phyloP scores from a whole-genome alignment of 1,140 invertebrate species.

The Drosophila kepulauana region DNA sequence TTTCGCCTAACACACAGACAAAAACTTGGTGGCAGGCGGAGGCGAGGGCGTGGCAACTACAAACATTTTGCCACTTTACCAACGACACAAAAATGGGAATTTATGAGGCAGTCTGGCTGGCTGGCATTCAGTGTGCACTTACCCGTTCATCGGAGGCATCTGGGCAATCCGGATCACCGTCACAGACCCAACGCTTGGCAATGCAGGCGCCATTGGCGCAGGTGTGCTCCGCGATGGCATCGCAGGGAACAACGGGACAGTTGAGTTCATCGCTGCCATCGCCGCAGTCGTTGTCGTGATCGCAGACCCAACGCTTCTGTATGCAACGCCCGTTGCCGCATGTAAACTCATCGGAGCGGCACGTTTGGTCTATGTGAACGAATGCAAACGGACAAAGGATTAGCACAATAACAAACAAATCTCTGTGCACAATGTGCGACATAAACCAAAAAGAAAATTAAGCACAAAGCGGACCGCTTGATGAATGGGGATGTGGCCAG shows the following conservation, averaged over 20 bases:
- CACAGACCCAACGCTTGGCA: constrained; percentile 91
- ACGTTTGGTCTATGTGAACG: constrained; percentile 89
- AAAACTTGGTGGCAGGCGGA: not conserved
- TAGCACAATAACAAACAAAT: constrained; percentile 13
- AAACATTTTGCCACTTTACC: constrained; percentile 32
- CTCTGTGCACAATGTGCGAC: constrained; percentile 3
- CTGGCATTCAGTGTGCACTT: constrained; percentile 67
- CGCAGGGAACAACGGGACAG: constrained; percentile 90
- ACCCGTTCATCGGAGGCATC: constrained; percentile 93
- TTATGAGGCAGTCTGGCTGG: constrained; percentile 49
- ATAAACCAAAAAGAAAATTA: constrained; percentile 48
- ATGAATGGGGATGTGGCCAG: constrained; percentile 41
- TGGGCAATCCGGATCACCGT: constrained; percentile 93
- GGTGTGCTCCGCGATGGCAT: constrained; percentile 89
- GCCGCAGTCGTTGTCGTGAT: constrained; percentile 94
- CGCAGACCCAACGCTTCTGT: constrained; percentile 94
- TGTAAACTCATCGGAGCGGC: constrained; percentile 94
- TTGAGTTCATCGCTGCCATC: constrained; percentile 92
- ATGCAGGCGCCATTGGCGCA: constrained; percentile 90
- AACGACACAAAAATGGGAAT: constrained; percentile 51
- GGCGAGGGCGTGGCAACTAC: constrained; percentile 1
- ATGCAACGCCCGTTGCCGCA: constrained; percentile 96
- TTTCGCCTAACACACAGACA: constrained; percentile 13
- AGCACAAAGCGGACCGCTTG: constrained; percentile 34
- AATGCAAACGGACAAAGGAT: constrained; percentile 47